phyloP scores from a whole-genome alignment of 2,113 vertebrate genomes.

The Oncorhynchus kisutch region DNA sequence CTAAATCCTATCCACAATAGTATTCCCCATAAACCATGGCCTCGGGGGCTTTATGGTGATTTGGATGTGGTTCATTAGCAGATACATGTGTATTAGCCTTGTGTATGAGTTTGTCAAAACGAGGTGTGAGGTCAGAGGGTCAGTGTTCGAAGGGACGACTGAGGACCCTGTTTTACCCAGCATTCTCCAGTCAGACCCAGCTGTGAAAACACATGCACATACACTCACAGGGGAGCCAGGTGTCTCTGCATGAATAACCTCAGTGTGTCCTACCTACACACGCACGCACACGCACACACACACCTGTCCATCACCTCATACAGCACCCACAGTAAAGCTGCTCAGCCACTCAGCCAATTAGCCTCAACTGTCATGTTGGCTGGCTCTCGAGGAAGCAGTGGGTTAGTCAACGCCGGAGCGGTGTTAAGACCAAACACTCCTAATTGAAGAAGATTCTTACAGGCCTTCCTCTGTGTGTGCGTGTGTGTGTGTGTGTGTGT shows the following conservation, averaged over 20 bases:
- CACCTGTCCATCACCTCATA: background rate
- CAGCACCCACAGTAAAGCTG: background rate
- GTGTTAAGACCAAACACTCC: conserved; percentile 68
- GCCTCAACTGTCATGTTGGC: conserved; percentile 3
- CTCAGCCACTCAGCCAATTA: too few relatives aligned
- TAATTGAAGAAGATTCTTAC: conserved; percentile 67
- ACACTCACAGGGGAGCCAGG: conserved; percentile 43
- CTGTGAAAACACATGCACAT: conserved; percentile 1
- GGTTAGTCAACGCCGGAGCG: conserved; percentile 54
- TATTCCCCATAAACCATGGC: background rate
- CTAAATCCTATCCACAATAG: background rate
- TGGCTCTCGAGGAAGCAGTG: conserved; percentile 21
- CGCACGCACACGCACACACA: conserved; percentile 17
- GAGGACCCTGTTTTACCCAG: conserved; percentile 64
- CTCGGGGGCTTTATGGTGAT: background rate
- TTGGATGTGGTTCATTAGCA: background rate
- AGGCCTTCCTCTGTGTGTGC: conserved; percentile 17
- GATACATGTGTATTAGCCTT: conserved; percentile 3
- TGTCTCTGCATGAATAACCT: conserved; percentile 66
- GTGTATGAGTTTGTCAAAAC: conserved; percentile 5
- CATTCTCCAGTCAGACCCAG: conserved; percentile 51
- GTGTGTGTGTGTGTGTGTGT: too few relatives aligned
- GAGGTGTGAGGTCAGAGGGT: conserved; percentile 42
- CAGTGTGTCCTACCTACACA: conserved; percentile 52
- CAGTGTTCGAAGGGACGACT: conserved; percentile 55